Evolutionary conservation across 2,113 vertebrate genomes (phyloP).

Genomic region (Manacus vitellinus): DNA sequence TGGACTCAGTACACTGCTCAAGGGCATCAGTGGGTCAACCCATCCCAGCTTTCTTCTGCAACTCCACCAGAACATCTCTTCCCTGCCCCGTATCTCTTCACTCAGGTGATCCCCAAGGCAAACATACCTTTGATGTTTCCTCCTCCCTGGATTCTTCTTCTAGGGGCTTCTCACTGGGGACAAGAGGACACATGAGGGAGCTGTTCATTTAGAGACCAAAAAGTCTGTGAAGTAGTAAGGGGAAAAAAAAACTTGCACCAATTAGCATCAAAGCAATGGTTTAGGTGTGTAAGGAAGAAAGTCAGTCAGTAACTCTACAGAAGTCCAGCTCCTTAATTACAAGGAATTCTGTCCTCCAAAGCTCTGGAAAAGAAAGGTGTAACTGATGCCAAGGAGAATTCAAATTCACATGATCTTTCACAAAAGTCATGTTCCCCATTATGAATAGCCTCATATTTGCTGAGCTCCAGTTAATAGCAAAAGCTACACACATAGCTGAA

Average conservation of each 20-base stretch:
- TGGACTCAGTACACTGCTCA: fast-evolving
- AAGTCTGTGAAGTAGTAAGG: not conserved
- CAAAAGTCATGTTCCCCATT: not conserved
- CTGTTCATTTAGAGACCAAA: not conserved
- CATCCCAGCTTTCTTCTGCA: not conserved
- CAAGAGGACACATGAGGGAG: not conserved
- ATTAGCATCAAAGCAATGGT: not conserved
- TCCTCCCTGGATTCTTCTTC: not conserved
- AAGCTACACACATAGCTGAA: not conserved
- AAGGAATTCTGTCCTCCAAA: not conserved
- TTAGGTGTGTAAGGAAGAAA: not conserved
- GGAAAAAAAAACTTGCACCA: not conserved
- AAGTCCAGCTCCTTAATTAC: not conserved
- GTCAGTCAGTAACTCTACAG: not conserved
- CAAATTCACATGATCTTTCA: not conserved
- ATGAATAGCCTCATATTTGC: not conserved
- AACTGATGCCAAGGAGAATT: not conserved
- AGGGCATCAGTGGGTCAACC: fast-evolving
- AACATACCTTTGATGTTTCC: not conserved
- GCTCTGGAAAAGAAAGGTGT: not conserved
- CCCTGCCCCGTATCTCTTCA: not conserved
- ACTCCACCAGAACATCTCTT: not conserved
- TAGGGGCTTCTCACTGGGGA: not conserved
- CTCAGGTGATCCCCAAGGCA: not conserved
- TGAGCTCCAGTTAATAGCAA: not conserved